Conservation (phyloP, 1,140 invertebrate species). For the Anthonomus grandis region DNA sequence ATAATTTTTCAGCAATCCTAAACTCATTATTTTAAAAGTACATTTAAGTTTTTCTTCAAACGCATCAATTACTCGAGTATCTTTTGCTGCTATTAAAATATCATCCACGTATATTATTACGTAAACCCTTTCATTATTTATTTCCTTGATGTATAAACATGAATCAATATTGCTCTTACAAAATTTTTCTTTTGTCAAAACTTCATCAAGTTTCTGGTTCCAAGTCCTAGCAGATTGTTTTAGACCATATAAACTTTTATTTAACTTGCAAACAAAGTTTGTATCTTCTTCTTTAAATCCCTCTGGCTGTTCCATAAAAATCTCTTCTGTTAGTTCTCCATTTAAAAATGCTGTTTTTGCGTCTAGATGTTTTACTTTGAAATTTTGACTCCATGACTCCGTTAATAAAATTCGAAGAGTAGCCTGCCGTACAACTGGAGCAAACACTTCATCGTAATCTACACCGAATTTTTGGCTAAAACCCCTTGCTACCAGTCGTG, state of each 20-base stretch:
- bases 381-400: slow-evolving; percentile 40
- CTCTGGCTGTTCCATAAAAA: slow-evolving; percentile 49
- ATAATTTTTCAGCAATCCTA: neutral
- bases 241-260: slow-evolving; percentile 49
- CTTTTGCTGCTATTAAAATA: no score
- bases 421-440: slow-evolving; percentile 42
- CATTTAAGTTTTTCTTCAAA: no score
- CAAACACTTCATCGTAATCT: slow-evolving; percentile 46
- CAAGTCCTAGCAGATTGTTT: slow-evolving; percentile 49
- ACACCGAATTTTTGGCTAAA: slow-evolving; percentile 27
- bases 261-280: slow-evolving; percentile 35
- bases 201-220: slow-evolving; percentile 41
- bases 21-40: no score
- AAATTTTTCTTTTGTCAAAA: no score
- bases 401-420: slow-evolving; percentile 47
- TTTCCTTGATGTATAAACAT: no score
- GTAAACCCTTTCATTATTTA: no score
- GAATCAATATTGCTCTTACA: no score
- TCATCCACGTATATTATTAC: no score
- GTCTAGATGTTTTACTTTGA: slow-evolving; percentile 45
- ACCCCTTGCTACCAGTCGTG: neutral
- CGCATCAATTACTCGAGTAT: slow-evolving; percentile 79
- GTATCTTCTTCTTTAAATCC: slow-evolving; percentile 29
- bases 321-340: slow-evolving; percentile 46
- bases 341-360: slow-evolving; percentile 49